These are phyloP conservation scores for Steinernema hermaphroditum DNA, from an alignment of 2,888 invertebrate species.

Conservation along the genomic window DNA sequence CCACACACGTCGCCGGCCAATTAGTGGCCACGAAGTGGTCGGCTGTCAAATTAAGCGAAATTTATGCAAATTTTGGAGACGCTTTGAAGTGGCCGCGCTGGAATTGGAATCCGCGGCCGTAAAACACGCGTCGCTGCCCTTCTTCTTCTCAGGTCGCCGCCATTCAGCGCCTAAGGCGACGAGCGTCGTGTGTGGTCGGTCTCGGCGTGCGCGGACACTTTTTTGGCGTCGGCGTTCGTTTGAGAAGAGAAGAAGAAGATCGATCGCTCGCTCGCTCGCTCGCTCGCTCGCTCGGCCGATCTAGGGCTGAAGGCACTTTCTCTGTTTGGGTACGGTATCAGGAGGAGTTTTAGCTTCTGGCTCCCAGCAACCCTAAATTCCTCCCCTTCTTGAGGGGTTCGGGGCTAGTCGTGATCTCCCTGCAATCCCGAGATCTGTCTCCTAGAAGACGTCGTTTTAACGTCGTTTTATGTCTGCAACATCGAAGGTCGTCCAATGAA, in stretches of 20 bases:
- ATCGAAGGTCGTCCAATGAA: no score
- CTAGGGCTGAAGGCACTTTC: no score
- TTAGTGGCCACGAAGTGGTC: slow-evolving; percentile 18
- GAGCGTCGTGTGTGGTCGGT: slow-evolving; percentile 26
- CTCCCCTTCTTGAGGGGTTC: no score
- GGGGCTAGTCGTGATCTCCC: no score
- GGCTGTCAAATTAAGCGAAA: slow-evolving; percentile 27
- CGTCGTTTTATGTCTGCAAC: no score
- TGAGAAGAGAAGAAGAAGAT: slow-evolving; percentile 6
- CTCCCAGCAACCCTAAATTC: no score
- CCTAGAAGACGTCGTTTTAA: no score
- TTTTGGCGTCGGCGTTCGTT: not conserved
- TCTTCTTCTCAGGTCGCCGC: not conserved
- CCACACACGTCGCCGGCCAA: slow-evolving; percentile 31
- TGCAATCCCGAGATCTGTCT: no score
- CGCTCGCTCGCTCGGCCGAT: no score
- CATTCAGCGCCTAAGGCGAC: slow-evolving; percentile 14
- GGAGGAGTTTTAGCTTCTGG: no score
- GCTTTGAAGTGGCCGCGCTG: slow-evolving; percentile 31
- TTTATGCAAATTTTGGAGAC: slow-evolving; percentile 27
- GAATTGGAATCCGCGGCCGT: slow-evolving; percentile 24
- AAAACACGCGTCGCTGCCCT: slow-evolving; percentile 27
- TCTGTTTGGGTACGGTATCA: no score
- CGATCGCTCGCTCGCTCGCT: no score
- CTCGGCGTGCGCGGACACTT: not conserved